Percentiles rank a stretch among this genome's conserved stretches.
These are phyloP conservation scores for Drosophila ohnishii DNA, from an alignment of 1,140 invertebrate species.

Conservation along the genomic window DNA sequence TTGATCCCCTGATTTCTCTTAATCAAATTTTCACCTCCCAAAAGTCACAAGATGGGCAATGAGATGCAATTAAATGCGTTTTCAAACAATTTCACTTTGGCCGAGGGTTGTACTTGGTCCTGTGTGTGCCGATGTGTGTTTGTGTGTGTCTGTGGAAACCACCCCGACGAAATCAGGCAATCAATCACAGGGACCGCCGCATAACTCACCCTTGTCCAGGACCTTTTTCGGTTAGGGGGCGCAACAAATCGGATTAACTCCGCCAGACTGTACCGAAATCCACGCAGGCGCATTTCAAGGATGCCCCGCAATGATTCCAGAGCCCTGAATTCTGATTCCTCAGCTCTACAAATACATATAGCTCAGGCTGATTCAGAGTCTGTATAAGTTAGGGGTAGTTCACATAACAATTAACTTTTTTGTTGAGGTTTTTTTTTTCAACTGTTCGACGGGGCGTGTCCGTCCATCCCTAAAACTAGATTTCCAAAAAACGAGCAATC, in stretches of 20 bases:
- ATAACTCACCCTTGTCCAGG: slow-evolving; percentile 64
- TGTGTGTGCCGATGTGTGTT: not conserved
- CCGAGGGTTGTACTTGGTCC: slow-evolving; percentile 2
- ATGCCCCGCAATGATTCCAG: slow-evolving; percentile 21
- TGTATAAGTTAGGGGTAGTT: slow-evolving; percentile 40
- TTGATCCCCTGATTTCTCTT: slow-evolving; percentile 34
- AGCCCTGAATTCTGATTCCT: slow-evolving; percentile 24
- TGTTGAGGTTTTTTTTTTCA: slow-evolving; percentile 50
- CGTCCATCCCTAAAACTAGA: slow-evolving; percentile 50
- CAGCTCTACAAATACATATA: slow-evolving; percentile 21
- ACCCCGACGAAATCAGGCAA: slow-evolving; percentile 66
- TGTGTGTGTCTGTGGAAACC: slow-evolving; percentile 22
- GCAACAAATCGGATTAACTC: slow-evolving; percentile 79
- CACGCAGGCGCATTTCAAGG: slow-evolving; percentile 64
- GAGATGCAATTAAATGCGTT: slow-evolving; percentile 63
- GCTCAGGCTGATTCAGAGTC: not conserved
- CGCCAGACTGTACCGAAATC: slow-evolving; percentile 68
- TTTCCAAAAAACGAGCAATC: slow-evolving; percentile 47
- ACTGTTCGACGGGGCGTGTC: slow-evolving; percentile 36
- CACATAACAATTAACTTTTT: slow-evolving; percentile 75
- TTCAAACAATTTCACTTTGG: slow-evolving; percentile 56
- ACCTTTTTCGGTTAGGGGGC: slow-evolving; percentile 44
- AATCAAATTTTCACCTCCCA: slow-evolving; percentile 77
- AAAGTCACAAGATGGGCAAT: slow-evolving; percentile 43
- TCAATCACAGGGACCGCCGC: slow-evolving; percentile 76